Percentiles rank a stretch among this genome's conserved stretches.
phyloP scores from a whole-genome alignment of 2,888 invertebrate species.

The Sarcophaga subvicina region DNA sequence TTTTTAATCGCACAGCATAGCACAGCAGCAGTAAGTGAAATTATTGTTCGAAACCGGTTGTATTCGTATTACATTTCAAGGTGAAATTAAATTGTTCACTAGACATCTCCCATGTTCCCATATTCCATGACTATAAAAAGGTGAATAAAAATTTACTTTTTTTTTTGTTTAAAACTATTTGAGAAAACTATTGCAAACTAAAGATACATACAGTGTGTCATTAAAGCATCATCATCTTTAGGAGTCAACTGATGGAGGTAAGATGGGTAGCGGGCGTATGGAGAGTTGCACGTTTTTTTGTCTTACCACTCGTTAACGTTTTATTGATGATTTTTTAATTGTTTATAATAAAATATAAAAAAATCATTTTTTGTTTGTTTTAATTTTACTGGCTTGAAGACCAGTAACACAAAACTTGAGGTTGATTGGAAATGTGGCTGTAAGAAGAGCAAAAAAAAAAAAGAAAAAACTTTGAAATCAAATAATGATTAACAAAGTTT shows the following conservation, averaged over 20 bases:
- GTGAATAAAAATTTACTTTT: neutral
- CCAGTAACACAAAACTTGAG: too few relatives aligned
- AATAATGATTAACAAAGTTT: too few relatives aligned
- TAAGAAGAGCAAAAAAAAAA: too few relatives aligned
- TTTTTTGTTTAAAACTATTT: constrained; percentile 14
- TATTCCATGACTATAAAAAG: too few relatives aligned
- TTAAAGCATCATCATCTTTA: constrained; percentile 18
- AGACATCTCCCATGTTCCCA: neutral
- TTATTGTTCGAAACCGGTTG: constrained; percentile 36
- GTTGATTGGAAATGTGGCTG: too few relatives aligned
- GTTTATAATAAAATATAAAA: neutral
- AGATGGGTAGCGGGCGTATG: neutral
- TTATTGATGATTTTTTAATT: constrained; percentile 41
- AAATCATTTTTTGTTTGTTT: too few relatives aligned
- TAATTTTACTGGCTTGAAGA: too few relatives aligned
- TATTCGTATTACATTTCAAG: constrained; percentile 47
- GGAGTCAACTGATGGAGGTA: neutral
- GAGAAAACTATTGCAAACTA: neutral
- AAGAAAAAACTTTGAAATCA: too few relatives aligned
- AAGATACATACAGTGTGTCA: constrained; percentile 15
- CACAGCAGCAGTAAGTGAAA: neutral
- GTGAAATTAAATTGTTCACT: constrained; percentile 34
- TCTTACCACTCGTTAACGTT: neutral
- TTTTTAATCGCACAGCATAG: neutral
- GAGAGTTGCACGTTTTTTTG: neutral